Conservation (phyloP, 2,888 invertebrate species). For the Platycheirus albimanus region DNA sequence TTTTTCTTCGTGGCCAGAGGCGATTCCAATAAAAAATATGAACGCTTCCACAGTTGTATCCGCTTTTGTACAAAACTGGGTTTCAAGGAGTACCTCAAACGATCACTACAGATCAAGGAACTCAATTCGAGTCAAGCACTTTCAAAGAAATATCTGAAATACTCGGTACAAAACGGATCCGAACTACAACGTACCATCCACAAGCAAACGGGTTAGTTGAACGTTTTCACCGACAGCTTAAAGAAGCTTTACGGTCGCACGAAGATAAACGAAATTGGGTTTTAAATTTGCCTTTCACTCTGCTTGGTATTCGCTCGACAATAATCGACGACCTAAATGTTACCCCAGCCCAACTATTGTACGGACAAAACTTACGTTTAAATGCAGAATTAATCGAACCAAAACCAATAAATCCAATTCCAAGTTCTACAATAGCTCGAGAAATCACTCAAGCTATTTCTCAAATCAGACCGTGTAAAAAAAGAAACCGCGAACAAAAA, state of each 20-base stretch:
- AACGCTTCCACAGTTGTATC: slow-evolving; percentile 7
- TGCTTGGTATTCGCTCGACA: neutral
- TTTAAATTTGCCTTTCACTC: neutral
- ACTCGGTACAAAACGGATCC: neutral
- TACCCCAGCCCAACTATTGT: slow-evolving; percentile 18
- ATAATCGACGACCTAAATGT: neutral
- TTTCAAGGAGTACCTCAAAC: slow-evolving; percentile 39
- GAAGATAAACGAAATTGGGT: neutral
- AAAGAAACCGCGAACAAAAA: slow-evolving; percentile 22
- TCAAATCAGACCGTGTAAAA: neutral
- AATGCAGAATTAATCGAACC: slow-evolving; percentile 20
- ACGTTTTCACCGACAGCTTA: neutral
- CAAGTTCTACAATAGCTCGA: neutral
- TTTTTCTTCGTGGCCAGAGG: neutral
- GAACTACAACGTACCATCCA: neutral
- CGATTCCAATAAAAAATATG: neutral
- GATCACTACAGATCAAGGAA: slow-evolving; percentile 49
- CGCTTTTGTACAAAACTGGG: slow-evolving; percentile 36
- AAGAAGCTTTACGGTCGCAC: neutral
- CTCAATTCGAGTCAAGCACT: slow-evolving; percentile 47
- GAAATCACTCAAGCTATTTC: slow-evolving; percentile 20
- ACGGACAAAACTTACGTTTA: slow-evolving; percentile 32
- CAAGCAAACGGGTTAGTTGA: neutral
- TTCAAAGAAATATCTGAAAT: slow-evolving; percentile 1
- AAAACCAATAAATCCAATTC: slow-evolving; percentile 7